Base-by-base conservation (phyloP, 2,888 invertebrate species). In the Trichopria drosophilae region DNA sequence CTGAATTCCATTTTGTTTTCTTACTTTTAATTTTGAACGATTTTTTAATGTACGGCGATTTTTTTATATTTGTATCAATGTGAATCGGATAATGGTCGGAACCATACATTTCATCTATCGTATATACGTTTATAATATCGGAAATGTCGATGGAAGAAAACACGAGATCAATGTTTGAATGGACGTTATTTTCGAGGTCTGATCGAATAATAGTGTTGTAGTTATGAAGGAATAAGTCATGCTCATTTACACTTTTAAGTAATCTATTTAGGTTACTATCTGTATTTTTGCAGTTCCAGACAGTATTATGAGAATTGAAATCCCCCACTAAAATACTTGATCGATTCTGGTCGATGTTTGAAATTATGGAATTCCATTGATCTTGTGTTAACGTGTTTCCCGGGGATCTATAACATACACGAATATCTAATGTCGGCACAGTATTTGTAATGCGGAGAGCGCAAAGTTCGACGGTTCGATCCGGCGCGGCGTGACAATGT, bases 121-220 rank as follows among this genome's bases (percentile, higher is more conserved):
- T 15, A 10, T 9, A 37, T 10, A 40, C n/a, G 20, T 39, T 26
- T 9, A 53, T 34, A 40, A 39, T 49, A 28, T 45, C 35, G 6
- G 34, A 22, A 5, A 49, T 3, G 24, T 34, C 26, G 5, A 22
- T 6, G 3, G 44, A 24, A 6, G 47, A 43, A 3, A 53, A 29
- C 9, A 53, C 36, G 5, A 53, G 24, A 28, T 53, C 53, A 4
- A 53, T 19, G 22, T 53, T 53, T 1, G 49, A 53, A 15, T 15
- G 9, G 5, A 9, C 32, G 9, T 24, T 4, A 10, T 13, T 5
- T 10, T 39, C 6, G 6, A 26, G 4, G 19, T 48, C 45, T 6
- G 48, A 6, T 16, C 37, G 37, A 7, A 40, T 40, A 5, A n/a
- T n/a, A 4, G 44, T 35, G n/a, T 44, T 23, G 4, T 7, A 6